Evolutionary conservation across 1,140 invertebrate genomes (phyloP).

Genomic region (Atta cephalotes): DNA sequence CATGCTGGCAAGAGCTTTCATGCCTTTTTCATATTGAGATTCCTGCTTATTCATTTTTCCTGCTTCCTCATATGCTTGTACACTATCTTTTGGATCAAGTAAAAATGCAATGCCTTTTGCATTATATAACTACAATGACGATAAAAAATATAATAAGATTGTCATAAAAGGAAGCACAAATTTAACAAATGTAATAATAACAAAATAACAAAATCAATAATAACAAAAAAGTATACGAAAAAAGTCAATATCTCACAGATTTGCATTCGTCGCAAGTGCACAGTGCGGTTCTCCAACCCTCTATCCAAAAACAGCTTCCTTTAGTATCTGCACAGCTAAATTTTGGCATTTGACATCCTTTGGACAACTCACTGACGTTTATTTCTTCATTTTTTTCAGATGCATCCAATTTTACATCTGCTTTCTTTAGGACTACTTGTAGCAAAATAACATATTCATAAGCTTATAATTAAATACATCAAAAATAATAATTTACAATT

Average conservation of each 20-base stretch:
- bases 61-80: slow-evolving; percentile 94
- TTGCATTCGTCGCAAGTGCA: slow-evolving; percentile 90
- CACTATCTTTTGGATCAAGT: slow-evolving; percentile 93
- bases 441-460: neutral
- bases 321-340: slow-evolving; percentile 44
- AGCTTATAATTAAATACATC: neutral
- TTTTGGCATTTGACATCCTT: slow-evolving; percentile 79
- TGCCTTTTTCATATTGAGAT: slow-evolving; percentile 91
- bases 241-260: slow-evolving; percentile 69
- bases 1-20: slow-evolving; percentile 91
- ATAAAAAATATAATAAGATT: slow-evolving; percentile 53
- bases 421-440: slow-evolving; percentile 43
- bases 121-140: slow-evolving; percentile 88
- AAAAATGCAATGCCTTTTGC: slow-evolving; percentile 90
- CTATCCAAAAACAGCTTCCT: slow-evolving; percentile 89
- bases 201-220: neutral
- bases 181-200: neutral
- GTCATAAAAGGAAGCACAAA: neutral
- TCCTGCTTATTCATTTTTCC: slow-evolving; percentile 88
- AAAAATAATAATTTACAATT: neutral
- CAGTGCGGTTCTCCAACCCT: slow-evolving; percentile 91
- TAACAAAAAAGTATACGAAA: slow-evolving; percentile 1
- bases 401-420: slow-evolving; percentile 45
- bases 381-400: slow-evolving; percentile 63
- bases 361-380: slow-evolving; percentile 68